These are phyloP conservation scores for Lampropteryx suffumata DNA, from an alignment of 2,888 invertebrate species.

Conservation along the genomic window DNA sequence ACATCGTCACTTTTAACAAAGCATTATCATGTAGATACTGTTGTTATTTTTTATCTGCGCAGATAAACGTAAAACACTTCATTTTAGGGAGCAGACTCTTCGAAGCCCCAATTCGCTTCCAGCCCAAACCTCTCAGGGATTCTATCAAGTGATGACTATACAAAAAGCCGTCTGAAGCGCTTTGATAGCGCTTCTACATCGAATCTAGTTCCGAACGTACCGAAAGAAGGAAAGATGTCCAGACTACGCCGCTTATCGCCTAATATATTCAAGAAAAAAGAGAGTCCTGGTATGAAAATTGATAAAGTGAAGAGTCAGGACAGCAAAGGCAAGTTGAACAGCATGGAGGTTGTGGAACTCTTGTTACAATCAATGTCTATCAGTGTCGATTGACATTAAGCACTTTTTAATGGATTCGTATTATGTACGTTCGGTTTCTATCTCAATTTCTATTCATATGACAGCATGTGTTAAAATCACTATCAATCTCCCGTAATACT, in stretches of 20 bases:
- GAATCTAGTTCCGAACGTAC: conserved; percentile 46
- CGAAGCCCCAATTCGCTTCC: conserved; percentile 66
- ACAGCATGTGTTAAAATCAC: no score
- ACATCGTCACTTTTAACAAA: no score
- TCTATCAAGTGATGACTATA: conserved; percentile 46
- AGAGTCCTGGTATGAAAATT: conserved; percentile 37
- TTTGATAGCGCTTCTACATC: conserved; percentile 66
- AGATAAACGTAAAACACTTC: neutral
- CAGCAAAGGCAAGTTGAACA: conserved; percentile 52
- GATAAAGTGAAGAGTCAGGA: conserved; percentile 46
- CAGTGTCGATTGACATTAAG: no score
- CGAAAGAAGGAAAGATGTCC: conserved; percentile 51
- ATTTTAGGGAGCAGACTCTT: conserved; percentile 54
- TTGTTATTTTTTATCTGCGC: no score
- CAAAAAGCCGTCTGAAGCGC: conserved; percentile 51
- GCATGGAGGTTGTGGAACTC: no score
- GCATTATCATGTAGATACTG: no score
- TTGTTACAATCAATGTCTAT: no score
- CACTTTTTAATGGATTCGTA: no score
- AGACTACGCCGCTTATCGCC: conserved; percentile 63
- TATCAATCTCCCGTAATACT: no score
- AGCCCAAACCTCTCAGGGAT: conserved; percentile 66
- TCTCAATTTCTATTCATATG: no score
- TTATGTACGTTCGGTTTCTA: no score
- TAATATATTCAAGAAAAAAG: conserved; percentile 58